phyloP scores from a whole-genome alignment of 2,888 invertebrate species.

The Drosophila birchii region DNA sequence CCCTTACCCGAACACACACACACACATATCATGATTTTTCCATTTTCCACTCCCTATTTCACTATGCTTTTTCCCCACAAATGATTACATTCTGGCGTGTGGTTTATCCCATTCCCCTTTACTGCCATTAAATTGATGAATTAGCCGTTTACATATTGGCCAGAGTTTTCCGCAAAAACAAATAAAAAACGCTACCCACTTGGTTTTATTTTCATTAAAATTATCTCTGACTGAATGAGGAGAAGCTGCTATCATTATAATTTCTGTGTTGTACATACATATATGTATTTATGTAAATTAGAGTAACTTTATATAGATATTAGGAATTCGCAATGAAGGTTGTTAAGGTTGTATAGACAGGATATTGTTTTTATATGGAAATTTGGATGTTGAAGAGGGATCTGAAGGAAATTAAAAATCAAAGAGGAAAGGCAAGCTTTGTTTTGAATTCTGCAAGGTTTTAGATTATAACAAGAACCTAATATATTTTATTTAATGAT shows the following conservation, averaged over 20 bases:
- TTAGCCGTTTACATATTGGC: conserved; percentile 51
- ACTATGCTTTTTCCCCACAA: conserved; percentile 35
- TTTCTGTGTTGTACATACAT: background rate
- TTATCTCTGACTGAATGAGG: conserved; percentile 22
- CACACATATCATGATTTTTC: conserved; percentile 25
- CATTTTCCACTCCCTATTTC: conserved; percentile 19
- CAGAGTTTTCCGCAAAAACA: conserved; percentile 7
- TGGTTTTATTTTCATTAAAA: conserved; percentile 37
- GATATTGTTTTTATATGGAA: background rate
- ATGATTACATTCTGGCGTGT: conserved; percentile 57
- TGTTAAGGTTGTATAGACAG: background rate
- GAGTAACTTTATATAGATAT: background rate
- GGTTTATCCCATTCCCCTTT: conserved; percentile 15
- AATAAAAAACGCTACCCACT: background rate
- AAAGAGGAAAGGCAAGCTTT: background rate
- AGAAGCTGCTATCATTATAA: conserved; percentile 9
- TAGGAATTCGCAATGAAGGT: background rate
- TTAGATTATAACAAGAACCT: background rate
- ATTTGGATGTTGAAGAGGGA: background rate
- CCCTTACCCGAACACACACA: conserved; percentile 3
- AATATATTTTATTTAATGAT: background rate
- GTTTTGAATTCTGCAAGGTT: background rate
- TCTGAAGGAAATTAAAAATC: background rate
- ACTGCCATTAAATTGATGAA: conserved; percentile 68
- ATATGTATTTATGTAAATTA: conserved; percentile 17